A percentile compares a stretch with the other conserved stretches of the same genome.
phyloP scores from a whole-genome alignment of 1,140 invertebrate species.

The Atta texana region DNA sequence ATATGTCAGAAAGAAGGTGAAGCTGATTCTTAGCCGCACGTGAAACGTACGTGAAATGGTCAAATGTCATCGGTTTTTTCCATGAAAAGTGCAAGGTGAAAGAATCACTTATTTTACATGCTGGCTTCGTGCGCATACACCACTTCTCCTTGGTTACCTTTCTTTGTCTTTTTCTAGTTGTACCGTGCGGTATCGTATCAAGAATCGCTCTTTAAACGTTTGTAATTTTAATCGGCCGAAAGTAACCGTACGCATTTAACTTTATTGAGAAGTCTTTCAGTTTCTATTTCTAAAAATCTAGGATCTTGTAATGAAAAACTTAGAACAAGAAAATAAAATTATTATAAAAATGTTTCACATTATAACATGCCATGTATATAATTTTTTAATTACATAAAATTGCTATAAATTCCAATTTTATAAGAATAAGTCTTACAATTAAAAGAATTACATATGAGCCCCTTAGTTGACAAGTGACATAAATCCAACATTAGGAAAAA shows the following conservation, averaged over 20 bases:
- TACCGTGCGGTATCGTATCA: conserved; percentile 21
- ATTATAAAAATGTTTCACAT: not conserved
- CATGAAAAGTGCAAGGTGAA: conserved; percentile 51
- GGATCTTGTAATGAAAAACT: not conserved
- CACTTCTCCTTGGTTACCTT: conserved; percentile 53
- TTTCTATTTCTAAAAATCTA: not conserved
- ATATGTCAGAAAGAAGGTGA: not conserved
- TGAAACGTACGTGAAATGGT: not conserved
- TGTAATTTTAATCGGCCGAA: conserved; percentile 16
- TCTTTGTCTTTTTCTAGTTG: conserved; percentile 40
- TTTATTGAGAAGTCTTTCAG: not conserved
- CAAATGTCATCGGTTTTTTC: conserved; percentile 15
- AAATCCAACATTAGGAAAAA: too few species aligned
- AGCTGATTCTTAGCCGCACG: not conserved
- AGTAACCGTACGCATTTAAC: not conserved
- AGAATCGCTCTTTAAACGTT: not conserved
- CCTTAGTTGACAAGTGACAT: too few species aligned
- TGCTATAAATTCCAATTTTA: not conserved
- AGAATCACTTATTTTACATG: conserved; percentile 47
- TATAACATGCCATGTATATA: not conserved
- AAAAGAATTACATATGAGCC: not conserved
- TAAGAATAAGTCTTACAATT: not conserved
- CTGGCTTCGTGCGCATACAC: conserved; percentile 19
- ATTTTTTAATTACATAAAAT: not conserved
- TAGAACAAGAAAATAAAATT: not conserved